Evolutionary conservation across 1,140 invertebrate genomes (phyloP).

Genomic region (Apis laboriosa): DNA sequence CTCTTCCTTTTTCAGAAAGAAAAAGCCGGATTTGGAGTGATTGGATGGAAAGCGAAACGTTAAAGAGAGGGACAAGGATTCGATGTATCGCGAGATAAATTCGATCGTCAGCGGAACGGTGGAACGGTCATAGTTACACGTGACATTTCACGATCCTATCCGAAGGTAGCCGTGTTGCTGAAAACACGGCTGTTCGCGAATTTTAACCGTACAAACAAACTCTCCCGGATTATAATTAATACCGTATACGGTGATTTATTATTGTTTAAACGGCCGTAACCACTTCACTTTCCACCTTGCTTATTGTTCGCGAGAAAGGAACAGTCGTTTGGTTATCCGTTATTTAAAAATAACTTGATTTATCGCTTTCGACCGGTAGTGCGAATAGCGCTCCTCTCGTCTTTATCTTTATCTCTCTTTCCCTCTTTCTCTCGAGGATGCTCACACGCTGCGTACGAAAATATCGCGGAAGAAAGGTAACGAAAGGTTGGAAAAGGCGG

Average conservation of each 20-base stretch:
- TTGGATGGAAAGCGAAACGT: constrained; percentile 1
- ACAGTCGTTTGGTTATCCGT: neutral
- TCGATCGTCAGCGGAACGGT: neutral
- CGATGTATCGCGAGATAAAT: constrained; percentile 32
- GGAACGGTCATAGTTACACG: constrained; percentile 5
- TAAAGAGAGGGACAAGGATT: constrained; percentile 10
- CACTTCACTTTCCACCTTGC: neutral
- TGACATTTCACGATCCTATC: constrained; percentile 31
- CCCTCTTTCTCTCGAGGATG: too few species aligned
- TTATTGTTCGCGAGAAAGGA: neutral
- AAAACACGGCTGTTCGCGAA: constrained; percentile 3
- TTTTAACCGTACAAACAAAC: constrained; percentile 2
- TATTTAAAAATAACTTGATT: neutral
- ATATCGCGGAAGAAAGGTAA: too few species aligned
- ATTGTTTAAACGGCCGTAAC: neutral
- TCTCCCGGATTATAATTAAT: neutral
- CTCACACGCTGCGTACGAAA: too few species aligned
- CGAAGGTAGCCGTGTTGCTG: constrained; percentile 5
- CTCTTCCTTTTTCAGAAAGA: too few species aligned
- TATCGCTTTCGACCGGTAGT: neutral
- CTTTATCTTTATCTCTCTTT: too few species aligned
- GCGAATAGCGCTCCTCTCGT: too few species aligned
- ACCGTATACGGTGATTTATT: neutral
- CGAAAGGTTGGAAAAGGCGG: too few species aligned
- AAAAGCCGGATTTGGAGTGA: neutral